These are phyloP conservation scores for Rhinolophus ferrumequinum DNA, from an alignment of 2,113 vertebrate genomes.

Conservation along the genomic window DNA sequence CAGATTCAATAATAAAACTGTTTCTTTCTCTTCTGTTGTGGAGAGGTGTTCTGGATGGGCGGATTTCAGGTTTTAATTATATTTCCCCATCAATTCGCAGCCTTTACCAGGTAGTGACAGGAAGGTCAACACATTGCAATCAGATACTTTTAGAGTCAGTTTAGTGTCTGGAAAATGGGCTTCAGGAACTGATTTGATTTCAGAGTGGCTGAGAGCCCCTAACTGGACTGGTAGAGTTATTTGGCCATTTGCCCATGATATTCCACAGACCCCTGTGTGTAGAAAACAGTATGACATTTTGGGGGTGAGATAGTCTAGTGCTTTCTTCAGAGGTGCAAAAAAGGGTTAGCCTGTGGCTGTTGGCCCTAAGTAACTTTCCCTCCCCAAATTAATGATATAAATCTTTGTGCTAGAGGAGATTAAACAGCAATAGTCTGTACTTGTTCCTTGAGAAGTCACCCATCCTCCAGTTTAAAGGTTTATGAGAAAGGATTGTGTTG, in stretches of 20 bases:
- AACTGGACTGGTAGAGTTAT: not conserved
- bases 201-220: not conserved
- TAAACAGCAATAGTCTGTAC: not conserved
- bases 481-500: not conserved
- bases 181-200: not conserved
- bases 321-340: not conserved
- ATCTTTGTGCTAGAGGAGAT: not conserved
- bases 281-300: not conserved
- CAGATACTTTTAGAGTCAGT: not conserved
- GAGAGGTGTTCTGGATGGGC: not conserved
- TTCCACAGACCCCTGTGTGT: accelerated
- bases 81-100: not conserved
- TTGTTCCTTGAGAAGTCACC: not conserved
- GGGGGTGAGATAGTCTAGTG: not conserved
- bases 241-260: not conserved
- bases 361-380: not conserved
- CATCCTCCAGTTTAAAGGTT: not conserved
- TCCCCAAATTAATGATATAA: not conserved
- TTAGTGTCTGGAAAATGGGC: not conserved
- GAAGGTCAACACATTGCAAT: not conserved
- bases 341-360: not conserved
- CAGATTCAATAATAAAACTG: not conserved
- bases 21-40: not conserved
- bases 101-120: not conserved
- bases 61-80: not conserved